Evolutionary conservation across 2,888 invertebrate species (phyloP), one percentile per base, ranked within the genome.

Genomic region (Chesias legatella): DNA sequence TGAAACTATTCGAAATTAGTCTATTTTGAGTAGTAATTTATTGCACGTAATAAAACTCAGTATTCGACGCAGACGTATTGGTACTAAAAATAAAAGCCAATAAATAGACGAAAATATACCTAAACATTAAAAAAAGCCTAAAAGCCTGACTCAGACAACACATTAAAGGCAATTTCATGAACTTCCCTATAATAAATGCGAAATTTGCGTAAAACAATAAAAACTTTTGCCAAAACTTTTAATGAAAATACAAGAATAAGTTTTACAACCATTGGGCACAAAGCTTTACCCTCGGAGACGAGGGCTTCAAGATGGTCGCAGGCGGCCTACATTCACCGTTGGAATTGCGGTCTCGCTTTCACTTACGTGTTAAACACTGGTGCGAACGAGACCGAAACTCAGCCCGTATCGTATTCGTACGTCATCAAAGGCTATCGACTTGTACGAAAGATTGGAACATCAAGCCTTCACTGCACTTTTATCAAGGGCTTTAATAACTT

Each of bases 281-380:
- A 63, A 64, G 67, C 77, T 69, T 86, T 81, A 58, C 53, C 67
- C 56, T 63, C 60, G 65, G 73, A 81, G 82, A 79, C 78, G 71
- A 78, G 78, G 83, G 71, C 81, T 77, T 68, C 79, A 80, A 83
- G 82, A 85, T 84, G 84, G 82, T 84, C 77, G 80, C 64, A 67
- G 63, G 66, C 83, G 84, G 80, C 85, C 85, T 86, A 88, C 86
- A 86, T 86, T 85, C 81, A 80, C 82, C 70, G 72, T 79, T 74
- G 79, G 78, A 76, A 71, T 77, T 75, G 46, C 66, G 59, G 48
- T 78, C 79, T 77, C 74, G 66, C 72, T 77, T 75, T 73, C 71
- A 68, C 74, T 58, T 62, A 31, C 43, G 27, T 21, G 45, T 33
- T 41, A 47, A 43, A 39, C 26, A 43, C 34, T 45, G 38, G 70